Percentiles rank a stretch among this genome's conserved stretches.
These are phyloP conservation scores for Hippopotamus amphibius DNA, from an alignment of 2,113 vertebrate species.

Conservation along the genomic window DNA sequence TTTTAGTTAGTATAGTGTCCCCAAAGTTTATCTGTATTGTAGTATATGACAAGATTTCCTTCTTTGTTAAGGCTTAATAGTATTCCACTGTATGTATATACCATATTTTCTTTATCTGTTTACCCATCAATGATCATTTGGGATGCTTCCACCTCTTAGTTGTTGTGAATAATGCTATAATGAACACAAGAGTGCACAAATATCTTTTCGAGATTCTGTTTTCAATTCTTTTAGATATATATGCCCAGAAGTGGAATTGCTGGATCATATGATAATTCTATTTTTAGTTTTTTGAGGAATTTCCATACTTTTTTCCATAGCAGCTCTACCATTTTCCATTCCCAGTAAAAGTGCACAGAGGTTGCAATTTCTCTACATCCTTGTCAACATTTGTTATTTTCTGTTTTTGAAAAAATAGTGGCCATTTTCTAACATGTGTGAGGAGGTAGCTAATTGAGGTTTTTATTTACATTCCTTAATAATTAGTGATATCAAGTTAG, in stretches of 20 bases:
- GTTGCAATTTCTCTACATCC: background rate
- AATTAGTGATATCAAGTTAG: background rate
- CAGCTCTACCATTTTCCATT: background rate
- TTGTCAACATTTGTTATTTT: background rate
- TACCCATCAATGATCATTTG: background rate
- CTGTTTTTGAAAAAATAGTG: background rate
- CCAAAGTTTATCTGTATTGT: background rate
- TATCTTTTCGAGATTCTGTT: background rate
- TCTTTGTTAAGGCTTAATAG: background rate
- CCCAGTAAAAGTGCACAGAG: too few species aligned
- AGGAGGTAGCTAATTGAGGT: background rate
- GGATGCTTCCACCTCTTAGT: background rate
- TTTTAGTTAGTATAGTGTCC: background rate
- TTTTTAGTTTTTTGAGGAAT: background rate
- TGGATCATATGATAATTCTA: background rate
- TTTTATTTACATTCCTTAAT: background rate
- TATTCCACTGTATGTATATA: background rate
- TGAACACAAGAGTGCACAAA: background rate
- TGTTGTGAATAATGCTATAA: background rate
- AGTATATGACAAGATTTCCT: background rate
- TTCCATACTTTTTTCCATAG: background rate
- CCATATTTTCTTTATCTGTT: background rate
- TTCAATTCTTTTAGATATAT: background rate
- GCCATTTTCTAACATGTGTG: background rate
- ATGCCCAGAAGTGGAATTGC: background rate